Evolutionary conservation across 2,888 invertebrate genomes (phyloP), one percentile per base, ranked within the genome.

Genomic region (Spodoptera exigua): DNA sequence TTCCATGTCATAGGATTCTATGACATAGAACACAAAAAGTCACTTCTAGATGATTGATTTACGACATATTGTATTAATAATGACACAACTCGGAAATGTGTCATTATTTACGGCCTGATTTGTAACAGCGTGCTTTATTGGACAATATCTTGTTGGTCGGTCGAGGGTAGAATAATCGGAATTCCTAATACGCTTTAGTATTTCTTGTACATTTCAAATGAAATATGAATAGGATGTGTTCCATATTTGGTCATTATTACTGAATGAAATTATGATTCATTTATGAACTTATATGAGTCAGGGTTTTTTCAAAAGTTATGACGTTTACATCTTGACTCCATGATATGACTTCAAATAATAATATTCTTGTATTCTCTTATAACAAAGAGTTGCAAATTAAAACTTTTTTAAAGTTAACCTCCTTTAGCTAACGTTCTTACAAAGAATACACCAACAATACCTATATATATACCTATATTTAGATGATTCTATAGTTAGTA

Each of bases 121-220:
- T 83, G 70, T 78, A 84, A 61, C 35, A 53, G 49, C 53, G 49
- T 64, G 62, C 68, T 70, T 74, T 72, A 75, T 80, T 79, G 74
- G 74, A 79, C 78, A 78, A 79, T 73, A 72, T 79, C 74, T 70
- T 40, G 58, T 52, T 62, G 67, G 9, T 36, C 34, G 12, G 64
- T 74, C 37, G 59, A 62, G 71, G 74, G 65, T 67, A 52, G 56
- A 65, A 53, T 71, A 78, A 79, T 80, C 60, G 11, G 73, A 70
- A 81, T 81, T 79, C 76, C 75, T 78, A 79, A 76, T 78, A 75
- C 56, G 63, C 65, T 60, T 46, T 10, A 39, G 17, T 60, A 43
- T 48, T 49, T 52, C 53, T 67, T 55, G 70, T 78, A 67, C 61
- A 63, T 77, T 72, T 41, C 45, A 68, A 74, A 74, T 71, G 64